Base-by-base conservation (phyloP, 2,888 invertebrate genomes). In the Actias luna region DNA sequence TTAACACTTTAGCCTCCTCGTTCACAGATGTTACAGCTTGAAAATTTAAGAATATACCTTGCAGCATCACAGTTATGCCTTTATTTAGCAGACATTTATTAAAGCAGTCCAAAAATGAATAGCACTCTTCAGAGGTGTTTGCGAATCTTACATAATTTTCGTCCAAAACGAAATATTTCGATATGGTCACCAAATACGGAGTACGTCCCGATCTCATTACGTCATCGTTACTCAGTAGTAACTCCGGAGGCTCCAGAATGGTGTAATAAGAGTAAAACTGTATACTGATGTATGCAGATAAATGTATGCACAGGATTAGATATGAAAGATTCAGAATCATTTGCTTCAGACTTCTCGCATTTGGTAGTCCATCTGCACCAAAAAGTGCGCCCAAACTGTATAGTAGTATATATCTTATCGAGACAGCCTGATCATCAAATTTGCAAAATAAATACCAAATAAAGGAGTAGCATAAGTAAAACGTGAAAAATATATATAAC, bases 241-340 rank as follows among this genome's bases (percentile, higher is more conserved):
- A 68, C 5, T 77, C 68, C 4, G 90, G 87, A 25, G 90, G 86
- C 0, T 72, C 68, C 22, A 72, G 72, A 16, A 92, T 83, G 0
- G 91, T 89, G 1, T 88, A 74, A 62, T 85, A 89, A 0, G 84
- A 82, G 72, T 82, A 90, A 35, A 90, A 69, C 42, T 89, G 83
- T 12, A 85, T 78, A 64, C 80, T 81, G 2, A 89, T 71, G 50
- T 86, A 92, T 2, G 79, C 79, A 1, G 85, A 78, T 22, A 84
- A 65, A 67, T 87, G 83, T 14, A 89, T 66, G 58, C 85, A 80
- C 73, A 91, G 70, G 0, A 84, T 62, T 22, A 87, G 71, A 66
- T 84, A 89, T 5, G 75, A 70, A 5, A 82, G n/a, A 50, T 88
- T 87, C 5, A 90, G 55, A 25, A 84, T 68, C 68, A 79, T 88